phyloP scores from a whole-genome alignment of 2,797 vertebrate species.

The Hoplostethus atlanticus region DNA sequence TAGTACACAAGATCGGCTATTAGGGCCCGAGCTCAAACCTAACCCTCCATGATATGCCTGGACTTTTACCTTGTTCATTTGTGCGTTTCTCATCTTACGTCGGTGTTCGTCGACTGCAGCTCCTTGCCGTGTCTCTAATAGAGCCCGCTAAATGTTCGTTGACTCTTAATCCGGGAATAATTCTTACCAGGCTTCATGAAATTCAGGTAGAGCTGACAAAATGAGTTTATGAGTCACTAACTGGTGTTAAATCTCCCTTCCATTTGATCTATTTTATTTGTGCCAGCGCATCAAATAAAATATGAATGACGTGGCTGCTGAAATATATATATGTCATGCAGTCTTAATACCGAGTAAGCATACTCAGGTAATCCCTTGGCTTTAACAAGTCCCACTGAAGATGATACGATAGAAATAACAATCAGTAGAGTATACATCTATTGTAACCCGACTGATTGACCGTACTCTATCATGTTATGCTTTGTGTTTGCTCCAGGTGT shows the following conservation, averaged over 20 bases:
- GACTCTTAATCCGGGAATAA: conserved; percentile 14
- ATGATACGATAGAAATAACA: too few species aligned
- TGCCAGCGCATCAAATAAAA: conserved; percentile 58
- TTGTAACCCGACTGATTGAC: conserved; percentile 5
- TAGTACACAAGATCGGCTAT: conserved; percentile 34
- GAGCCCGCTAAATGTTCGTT: conserved; percentile 28
- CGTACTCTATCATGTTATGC: not conserved
- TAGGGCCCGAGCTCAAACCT: conserved; percentile 27
- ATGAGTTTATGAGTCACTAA: conserved; percentile 75
- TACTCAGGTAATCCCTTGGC: conserved; percentile 17
- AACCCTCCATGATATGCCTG: conserved; percentile 13
- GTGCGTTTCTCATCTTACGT: not conserved
- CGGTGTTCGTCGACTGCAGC: conserved; percentile 19
- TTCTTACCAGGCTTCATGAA: conserved; percentile 11
- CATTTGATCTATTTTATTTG: conserved; percentile 74
- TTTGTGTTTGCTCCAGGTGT: not conserved
- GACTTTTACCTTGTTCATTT: conserved; percentile 14
- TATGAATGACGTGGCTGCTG: conserved; percentile 64
- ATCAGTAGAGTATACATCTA: not conserved
- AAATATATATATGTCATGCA: conserved; percentile 61
- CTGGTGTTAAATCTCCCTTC: conserved; percentile 61
- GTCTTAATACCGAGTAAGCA: conserved; percentile 46
- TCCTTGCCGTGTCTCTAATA: conserved; percentile 16
- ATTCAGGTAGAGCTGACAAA: conserved; percentile 34
- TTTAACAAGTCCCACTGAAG: conserved; percentile 1